A percentile compares a stretch with the other conserved stretches of the same genome.
Conservation (phyloP, 2,888 invertebrate genomes). For the Drosophila imparisetae region DNA sequence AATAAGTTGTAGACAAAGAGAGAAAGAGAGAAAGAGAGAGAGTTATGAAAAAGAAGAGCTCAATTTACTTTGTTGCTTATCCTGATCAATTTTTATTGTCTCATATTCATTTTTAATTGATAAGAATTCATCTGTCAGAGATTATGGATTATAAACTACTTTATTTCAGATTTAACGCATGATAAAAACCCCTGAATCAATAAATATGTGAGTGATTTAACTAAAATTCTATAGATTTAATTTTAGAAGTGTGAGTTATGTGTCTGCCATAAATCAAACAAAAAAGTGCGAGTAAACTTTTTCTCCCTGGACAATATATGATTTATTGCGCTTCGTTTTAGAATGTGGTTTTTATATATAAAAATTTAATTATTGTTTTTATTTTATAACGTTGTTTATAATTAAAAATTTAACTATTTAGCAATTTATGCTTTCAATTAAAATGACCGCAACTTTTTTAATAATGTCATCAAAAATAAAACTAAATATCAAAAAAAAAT, state of each 20-base stretch:
- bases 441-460: not conserved
- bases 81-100: not conserved
- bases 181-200: not conserved
- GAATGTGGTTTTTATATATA: not conserved
- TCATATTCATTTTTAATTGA: not conserved
- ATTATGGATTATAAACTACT: not conserved
- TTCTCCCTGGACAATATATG: not conserved
- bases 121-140: not conserved
- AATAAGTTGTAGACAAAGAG: not conserved
- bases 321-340: not conserved
- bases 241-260: not conserved
- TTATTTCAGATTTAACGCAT: not conserved
- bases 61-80: not conserved
- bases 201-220: not conserved
- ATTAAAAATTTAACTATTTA: not conserved
- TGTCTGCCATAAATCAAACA: no score
- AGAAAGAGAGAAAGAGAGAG: not conserved
- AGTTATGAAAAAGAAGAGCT: not conserved
- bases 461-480: not conserved
- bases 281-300: not conserved
- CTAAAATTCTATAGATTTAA: not conserved
- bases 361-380: not conserved
- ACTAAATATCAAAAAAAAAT: no score
- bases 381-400: not conserved
- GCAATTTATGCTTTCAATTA: not conserved